Evolutionary conservation across 2,797 vertebrate species (phyloP), one percentile per base, ranked within the genome.

Genomic region (Liparis tanakae): DNA sequence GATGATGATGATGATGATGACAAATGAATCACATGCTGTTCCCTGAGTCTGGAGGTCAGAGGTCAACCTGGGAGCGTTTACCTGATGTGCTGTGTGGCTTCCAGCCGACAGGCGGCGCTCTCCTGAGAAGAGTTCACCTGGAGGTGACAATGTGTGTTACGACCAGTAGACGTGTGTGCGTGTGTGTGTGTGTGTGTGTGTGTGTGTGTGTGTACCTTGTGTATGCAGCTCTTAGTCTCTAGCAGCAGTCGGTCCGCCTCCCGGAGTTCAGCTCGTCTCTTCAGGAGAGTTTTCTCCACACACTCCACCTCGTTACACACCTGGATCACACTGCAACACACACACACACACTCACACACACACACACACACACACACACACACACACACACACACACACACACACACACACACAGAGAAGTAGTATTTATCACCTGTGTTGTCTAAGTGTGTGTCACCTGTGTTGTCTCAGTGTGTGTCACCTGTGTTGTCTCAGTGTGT

Each of bases 281-380:
- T 96, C 70, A 94, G 72, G 1, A 99, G 95, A 0, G 97, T 98
- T 79, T 92, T 92, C 88, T 98, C 97, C 58, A 97, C 64, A 85
- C 96, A 97, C 48, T 92, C 89, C 43, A 96, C 92, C 91, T 99
- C 97, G 22, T 92, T 85, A 71, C 88, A 91, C 74, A 91, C 73
- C 54, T 75, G 67, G 76, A 70, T 59, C 65, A 80, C 79, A 71
- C 34, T 60, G 80, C 83, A 39, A 48, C 50, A 34, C 20, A 44
- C 71, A 43, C 50, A 75, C 62, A 34, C 34, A 66, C 53, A 64
- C 48, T 53, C 20, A 51, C 67, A 70, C 53, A 60, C 12, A 37
- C 37, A 74, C 25, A 30, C 25, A 61, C 20, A 51, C 54, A 60
- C 53, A 60, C 12, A 50, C 37, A 74, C 20, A 44, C 71, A 43